Percentiles rank a stretch among this genome's conserved stretches.
Evolutionary conservation across 2,797 vertebrate genomes (phyloP).

Genomic region (Potorous gilbertii): DNA sequence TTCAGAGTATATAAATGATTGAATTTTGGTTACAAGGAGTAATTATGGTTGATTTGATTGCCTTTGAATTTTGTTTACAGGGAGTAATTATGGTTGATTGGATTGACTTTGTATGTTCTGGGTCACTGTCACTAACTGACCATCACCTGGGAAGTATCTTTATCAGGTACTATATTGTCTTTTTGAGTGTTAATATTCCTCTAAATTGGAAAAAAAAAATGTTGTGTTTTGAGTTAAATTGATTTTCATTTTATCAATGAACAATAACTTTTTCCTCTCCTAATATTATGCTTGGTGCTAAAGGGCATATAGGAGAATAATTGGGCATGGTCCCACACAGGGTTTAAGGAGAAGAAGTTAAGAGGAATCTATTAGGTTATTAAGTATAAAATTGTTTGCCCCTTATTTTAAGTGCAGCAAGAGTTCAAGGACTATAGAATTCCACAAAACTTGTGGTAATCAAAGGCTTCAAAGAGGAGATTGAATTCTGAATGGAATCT

Average conservation of each 20-base stretch:
- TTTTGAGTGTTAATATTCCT: background rate
- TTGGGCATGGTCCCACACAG: background rate
- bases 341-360: background rate
- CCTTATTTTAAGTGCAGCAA: constrained; percentile 25
- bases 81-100: background rate
- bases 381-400: background rate
- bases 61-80: background rate
- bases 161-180: background rate
- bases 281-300: background rate
- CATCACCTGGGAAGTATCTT: background rate
- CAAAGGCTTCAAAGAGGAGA: background rate
- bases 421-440: background rate
- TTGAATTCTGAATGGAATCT: background rate
- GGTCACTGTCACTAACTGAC: background rate
- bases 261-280: background rate
- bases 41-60: background rate
- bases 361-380: background rate
- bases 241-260: background rate
- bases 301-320: background rate
- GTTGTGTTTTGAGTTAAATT: background rate
- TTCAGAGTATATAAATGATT: background rate
- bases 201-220: background rate
- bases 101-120: background rate
- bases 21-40: background rate
- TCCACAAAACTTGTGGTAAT: background rate